phyloP scores from a whole-genome alignment of 2,113 vertebrate species.

The Pseudopipra pipra region DNA sequence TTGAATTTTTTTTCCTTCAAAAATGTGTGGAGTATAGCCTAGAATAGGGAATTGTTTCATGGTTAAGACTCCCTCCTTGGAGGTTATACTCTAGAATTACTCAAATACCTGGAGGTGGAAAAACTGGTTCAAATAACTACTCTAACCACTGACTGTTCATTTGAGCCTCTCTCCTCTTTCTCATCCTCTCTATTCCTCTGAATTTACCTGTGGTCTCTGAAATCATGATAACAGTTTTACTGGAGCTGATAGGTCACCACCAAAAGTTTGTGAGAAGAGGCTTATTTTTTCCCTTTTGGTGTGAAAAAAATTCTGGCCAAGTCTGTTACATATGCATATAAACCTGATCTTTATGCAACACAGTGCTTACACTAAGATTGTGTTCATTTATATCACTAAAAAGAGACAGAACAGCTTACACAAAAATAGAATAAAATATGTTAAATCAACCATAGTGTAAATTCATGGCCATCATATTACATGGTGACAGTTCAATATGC shows the following conservation, averaged over 20 bases:
- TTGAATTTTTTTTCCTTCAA: neutral
- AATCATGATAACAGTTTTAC: neutral
- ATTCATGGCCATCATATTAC: neutral
- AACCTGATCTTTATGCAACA: neutral
- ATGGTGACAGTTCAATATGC: neutral
- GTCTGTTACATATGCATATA: neutral
- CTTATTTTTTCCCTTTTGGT: neutral
- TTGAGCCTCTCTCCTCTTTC: neutral
- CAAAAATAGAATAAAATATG: neutral
- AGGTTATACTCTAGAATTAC: neutral
- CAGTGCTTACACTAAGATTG: neutral
- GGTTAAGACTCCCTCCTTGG: neutral
- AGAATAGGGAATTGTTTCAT: neutral
- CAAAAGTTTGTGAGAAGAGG: neutral
- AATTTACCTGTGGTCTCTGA: neutral
- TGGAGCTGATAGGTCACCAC: neutral
- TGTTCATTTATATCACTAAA: neutral
- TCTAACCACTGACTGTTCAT: neutral
- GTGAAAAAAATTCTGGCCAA: neutral
- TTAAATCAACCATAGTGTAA: neutral
- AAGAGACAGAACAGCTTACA: neutral
- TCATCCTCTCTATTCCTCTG: neutral
- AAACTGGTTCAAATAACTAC: neutral
- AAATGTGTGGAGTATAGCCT: neutral
- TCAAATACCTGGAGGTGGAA: neutral